Evolutionary conservation across 2,888 invertebrate genomes (phyloP).

Genomic region (Cosmia pyralina): DNA sequence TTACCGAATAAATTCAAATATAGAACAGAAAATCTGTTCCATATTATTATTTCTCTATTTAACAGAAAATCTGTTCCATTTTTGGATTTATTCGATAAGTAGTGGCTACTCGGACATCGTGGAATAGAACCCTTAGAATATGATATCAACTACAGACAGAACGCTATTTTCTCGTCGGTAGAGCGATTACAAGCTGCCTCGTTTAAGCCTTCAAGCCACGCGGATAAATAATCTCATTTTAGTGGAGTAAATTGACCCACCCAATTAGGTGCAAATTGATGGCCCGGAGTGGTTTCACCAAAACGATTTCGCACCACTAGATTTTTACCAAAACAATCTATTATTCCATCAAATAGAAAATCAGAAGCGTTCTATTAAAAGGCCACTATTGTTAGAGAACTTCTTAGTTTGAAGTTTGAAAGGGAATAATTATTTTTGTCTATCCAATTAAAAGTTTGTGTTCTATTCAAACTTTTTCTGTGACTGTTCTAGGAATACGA

Average conservation of each 20-base stretch:
- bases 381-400: slow-evolving; percentile 1
- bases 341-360: slow-evolving; percentile 1
- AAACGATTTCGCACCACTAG: slow-evolving; percentile 14
- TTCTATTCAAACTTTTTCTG: slow-evolving; percentile 45
- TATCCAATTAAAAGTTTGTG: slow-evolving; percentile 67
- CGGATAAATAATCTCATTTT: slow-evolving; percentile 37
- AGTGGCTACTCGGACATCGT: too few relatives aligned
- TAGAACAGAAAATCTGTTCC: too few relatives aligned
- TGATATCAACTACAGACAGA: neutral
- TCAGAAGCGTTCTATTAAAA: neutral
- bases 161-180: slow-evolving; percentile 5
- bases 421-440: slow-evolving; percentile 31
- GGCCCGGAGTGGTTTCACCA: slow-evolving; percentile 18
- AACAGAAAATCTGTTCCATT: too few relatives aligned
- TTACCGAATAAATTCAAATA: too few relatives aligned
- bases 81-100: too few relatives aligned
- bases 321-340: neutral
- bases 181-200: slow-evolving; percentile 1
- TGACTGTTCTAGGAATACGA: slow-evolving; percentile 39
- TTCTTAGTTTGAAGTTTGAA: slow-evolving; percentile 8
- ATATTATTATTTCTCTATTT: too few relatives aligned
- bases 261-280: slow-evolving; percentile 41
- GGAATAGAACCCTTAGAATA: too few relatives aligned
- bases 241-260: slow-evolving; percentile 27
- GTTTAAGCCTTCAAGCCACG: neutral